Base-by-base conservation (phyloP, 2,888 invertebrate genomes). In the Atethmia centrago region DNA sequence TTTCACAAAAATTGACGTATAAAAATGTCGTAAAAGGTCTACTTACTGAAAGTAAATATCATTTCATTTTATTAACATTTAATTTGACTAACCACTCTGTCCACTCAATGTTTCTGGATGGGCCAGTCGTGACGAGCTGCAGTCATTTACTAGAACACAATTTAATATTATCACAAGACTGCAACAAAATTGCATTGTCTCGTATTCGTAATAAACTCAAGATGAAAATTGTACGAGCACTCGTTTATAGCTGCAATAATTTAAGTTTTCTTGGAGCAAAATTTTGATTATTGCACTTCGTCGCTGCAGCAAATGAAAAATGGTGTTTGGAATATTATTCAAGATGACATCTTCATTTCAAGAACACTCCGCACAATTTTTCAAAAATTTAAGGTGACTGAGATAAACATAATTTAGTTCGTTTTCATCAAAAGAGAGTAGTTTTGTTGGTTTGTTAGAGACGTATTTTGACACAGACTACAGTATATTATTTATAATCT, bases 221-320 rank as follows among this genome's bases (percentile, higher is more conserved):
- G 25, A 53, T 65, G 80, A 28, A 12, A 47, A 19, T 21, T 59
- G 51, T 47, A 10, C 74, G 55, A 25, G 51, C 42, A 21, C 47
- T 55, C 31, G 28, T 36, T 62, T 62, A 51, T 28, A 19, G 12
- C n/a, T 42, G 59, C 42, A 64, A 63, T 81, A n/a, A 56, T 79
- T 63, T 16, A n/a, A 62, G 45, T 63, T 74, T 40, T 59, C 75
- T 56, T 56, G 51, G 5, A 59, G 58, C 19, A 51, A 3, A 1
- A 25, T 31, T 47, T 58, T 56, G 55, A 65, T 40, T n/a, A 47
- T 59, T 51, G 64, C 56, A 40, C 55, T 64, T 56, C 61, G 51
- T 47, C 59, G 78, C 64, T 65, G 31, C 56, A 56, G 51, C 56
- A 77, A 68, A 77, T 77, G 71, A 68, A 80, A 77, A 80, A 82